Conservation (phyloP, 2,888 invertebrate genomes). For the Laspeyria flexula region DNA sequence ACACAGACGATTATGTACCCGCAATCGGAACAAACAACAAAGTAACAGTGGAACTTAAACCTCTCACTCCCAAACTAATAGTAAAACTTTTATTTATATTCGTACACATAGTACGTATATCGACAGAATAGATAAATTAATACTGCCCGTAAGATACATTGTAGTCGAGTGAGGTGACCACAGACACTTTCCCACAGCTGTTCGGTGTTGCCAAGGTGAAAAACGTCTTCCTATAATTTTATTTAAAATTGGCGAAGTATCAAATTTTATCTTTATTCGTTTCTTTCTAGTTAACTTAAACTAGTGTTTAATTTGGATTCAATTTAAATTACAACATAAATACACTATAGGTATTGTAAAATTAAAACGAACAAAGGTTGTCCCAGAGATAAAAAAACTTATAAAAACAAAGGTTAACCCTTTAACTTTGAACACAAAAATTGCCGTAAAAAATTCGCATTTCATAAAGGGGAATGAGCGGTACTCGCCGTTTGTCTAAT, state of each 20-base stretch:
- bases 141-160: conserved; percentile 45
- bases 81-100: conserved; percentile 36
- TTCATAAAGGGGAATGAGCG: conserved; percentile 10
- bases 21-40: conserved; percentile 35
- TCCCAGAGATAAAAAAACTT: not conserved
- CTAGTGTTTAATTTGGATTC: no score
- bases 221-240: conserved; percentile 5
- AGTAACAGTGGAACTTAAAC: conserved; percentile 36
- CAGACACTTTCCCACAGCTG: conserved; percentile 29
- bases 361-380: not conserved
- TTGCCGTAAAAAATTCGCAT: conserved; percentile 11
- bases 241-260: not conserved
- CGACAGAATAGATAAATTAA: conserved; percentile 47
- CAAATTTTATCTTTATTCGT: not conserved
- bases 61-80: conserved; percentile 33
- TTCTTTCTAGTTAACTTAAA: no score
- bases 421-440: conserved; percentile 2
- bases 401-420: not conserved
- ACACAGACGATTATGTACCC: conserved; percentile 27
- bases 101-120: conserved; percentile 10
- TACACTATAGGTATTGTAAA: no score
- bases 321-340: no score
- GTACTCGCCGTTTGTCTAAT: conserved; percentile 24
- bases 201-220: conserved; percentile 6
- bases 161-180: conserved; percentile 31